These are phyloP conservation scores for Phalacrocorax aristotelis DNA, from an alignment of 2,113 vertebrate genomes.

Conservation along the genomic window DNA sequence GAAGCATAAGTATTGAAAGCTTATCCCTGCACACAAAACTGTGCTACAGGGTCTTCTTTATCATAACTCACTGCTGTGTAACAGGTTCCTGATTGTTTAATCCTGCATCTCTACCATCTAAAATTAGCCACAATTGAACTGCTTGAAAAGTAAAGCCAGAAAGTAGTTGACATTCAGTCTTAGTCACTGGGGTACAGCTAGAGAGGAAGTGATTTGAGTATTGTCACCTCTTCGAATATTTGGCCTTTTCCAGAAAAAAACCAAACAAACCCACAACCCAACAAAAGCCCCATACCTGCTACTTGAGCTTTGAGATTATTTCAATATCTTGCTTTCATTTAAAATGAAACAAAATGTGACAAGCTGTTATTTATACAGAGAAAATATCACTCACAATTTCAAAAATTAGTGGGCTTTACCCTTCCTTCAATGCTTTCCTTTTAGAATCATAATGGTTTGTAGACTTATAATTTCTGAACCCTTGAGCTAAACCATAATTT, in stretches of 20 bases:
- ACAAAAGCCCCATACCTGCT: background rate
- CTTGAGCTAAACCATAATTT: background rate
- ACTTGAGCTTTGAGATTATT: background rate
- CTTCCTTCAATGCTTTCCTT: fast-evolving
- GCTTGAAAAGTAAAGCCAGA: background rate
- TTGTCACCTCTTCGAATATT: background rate
- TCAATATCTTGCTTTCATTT: background rate
- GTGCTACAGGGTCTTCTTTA: background rate
- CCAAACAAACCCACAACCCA: too few species aligned
- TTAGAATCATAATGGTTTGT: background rate
- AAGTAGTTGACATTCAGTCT: background rate
- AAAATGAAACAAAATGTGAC: background rate
- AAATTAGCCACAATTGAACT: background rate
- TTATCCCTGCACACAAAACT: background rate
- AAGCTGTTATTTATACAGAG: background rate
- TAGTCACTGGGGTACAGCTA: background rate
- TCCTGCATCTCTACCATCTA: background rate
- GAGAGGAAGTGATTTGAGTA: background rate
- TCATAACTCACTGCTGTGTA: background rate
- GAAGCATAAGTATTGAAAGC: background rate
- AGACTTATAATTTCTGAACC: background rate
- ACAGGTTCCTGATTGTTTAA: background rate
- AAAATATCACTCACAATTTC: background rate
- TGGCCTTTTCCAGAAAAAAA: background rate
- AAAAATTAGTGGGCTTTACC: background rate